Conservation (phyloP, 2,888 invertebrate species). For the Tortricodes alternella region DNA sequence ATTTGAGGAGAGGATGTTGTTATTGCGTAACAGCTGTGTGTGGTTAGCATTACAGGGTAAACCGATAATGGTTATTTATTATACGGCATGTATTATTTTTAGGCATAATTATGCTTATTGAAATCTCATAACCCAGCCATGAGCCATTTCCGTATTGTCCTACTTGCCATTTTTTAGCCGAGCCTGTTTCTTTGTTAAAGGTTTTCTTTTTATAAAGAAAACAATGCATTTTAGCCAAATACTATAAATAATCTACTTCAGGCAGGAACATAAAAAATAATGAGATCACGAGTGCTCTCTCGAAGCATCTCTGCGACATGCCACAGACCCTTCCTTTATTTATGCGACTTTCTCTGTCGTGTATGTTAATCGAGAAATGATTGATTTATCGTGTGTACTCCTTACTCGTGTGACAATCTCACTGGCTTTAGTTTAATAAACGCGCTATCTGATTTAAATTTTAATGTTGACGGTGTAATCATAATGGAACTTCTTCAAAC, state of each 20-base stretch:
- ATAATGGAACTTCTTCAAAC: background rate
- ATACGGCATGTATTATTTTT: too few species aligned
- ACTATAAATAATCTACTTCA: background rate
- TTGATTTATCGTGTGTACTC: slow-evolving; percentile 12
- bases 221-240: too few species aligned
- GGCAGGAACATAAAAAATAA: background rate
- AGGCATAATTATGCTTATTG: too few species aligned
- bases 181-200: too few species aligned
- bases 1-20: too few species aligned
- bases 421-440: background rate
- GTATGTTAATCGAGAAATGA: slow-evolving; percentile 22
- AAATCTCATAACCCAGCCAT: too few species aligned
- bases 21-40: too few species aligned
- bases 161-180: too few species aligned
- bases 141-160: too few species aligned
- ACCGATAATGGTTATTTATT: too few species aligned
- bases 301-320: background rate
- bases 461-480: slow-evolving; percentile 14
- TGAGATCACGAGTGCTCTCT: background rate
- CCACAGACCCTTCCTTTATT: slow-evolving; percentile 7
- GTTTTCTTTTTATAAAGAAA: too few species aligned
- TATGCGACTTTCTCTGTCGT: slow-evolving; percentile 20
- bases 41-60: too few species aligned
- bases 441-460: slow-evolving; percentile 13
- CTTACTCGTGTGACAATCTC: slow-evolving; percentile 1